Base-by-base conservation (phyloP, 2,888 invertebrate genomes). In the Mythimna pallens region DNA sequence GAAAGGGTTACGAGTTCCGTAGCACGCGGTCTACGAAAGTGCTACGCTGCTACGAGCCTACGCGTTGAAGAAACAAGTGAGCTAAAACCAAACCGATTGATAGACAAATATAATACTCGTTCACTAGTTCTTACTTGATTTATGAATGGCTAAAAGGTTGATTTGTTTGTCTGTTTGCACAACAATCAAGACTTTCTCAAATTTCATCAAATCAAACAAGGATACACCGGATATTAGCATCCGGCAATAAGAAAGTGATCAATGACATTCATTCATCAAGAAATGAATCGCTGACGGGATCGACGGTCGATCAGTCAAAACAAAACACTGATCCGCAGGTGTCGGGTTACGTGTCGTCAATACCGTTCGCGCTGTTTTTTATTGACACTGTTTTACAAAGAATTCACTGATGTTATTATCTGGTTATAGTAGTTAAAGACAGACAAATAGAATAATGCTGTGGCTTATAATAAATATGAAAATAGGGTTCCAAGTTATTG, bases 271-370 rank as follows among this genome's bases (percentile, higher is more conserved):
- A 78, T 82, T 78, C 62, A 81, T 72, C 73, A 63, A 70, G 70
- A 64, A 65, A 80, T 72, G 40, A 69, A 81, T 81, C 64, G 78
- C 70, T 65, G 50, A 54, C 65, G 63, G 22, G 74, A 89, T 89
- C 88, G 86, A 90, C 79, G 34, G 66, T 70, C 58, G 67, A 78
- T 87, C 85, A 85, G 87, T 89, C 89, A 87, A 91, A 90, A 93
- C 91, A 92, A 91, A 85, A 80, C 86, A 62, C 34, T 65, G 82
- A 87, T 86, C 84, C 87, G 76, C 43, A 83, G 87, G 89, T 86
- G 88, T 92, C 83, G 80, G 55, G 81, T 91, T 85, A 81, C 87
- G 55, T 3, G 0, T 14, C 17, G 30, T 30, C n/a, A 10, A 40
- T 50, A n/a, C 6, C 12, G 17, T 1, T 40, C n/a, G 25, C 10